Evolutionary conservation across 2,113 vertebrate species (phyloP).

Genomic region (Colossoma macropomum): DNA sequence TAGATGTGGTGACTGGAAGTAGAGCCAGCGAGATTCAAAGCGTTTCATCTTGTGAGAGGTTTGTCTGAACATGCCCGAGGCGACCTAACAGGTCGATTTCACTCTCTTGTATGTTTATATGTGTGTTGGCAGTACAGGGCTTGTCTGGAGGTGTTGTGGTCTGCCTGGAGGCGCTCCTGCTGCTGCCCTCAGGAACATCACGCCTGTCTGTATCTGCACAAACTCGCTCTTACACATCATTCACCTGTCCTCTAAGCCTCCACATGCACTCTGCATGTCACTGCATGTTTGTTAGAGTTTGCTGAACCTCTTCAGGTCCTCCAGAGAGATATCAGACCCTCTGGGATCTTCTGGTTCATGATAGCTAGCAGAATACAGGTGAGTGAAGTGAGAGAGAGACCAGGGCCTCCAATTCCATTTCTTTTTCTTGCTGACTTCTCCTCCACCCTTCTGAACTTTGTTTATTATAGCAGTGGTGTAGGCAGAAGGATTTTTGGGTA

Average conservation of each 20-base stretch:
- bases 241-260: neutral
- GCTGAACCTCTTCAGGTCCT: neutral
- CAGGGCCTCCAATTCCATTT: no score
- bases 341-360: neutral
- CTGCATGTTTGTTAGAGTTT: no score
- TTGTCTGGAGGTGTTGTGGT: constrained; percentile 16
- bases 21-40: neutral
- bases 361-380: neutral
- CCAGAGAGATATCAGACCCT: constrained; percentile 8
- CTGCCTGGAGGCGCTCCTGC: constrained; percentile 9
- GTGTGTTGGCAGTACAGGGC: neutral
- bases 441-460: no score
- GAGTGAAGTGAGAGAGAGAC: no score
- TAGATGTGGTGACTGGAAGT: neutral
- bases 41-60: neutral
- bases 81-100: neutral
- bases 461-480: no score
- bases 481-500: no score
- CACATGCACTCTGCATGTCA: neutral
- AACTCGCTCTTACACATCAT: neutral
- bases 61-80: constrained; percentile 10
- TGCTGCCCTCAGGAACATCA: constrained; percentile 1
- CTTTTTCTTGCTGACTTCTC: no score
- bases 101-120: constrained; percentile 22
- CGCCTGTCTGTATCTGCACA: constrained; percentile 27